phyloP scores from a whole-genome alignment of 2,113 vertebrate species.

The Myotis yumanensis region DNA sequence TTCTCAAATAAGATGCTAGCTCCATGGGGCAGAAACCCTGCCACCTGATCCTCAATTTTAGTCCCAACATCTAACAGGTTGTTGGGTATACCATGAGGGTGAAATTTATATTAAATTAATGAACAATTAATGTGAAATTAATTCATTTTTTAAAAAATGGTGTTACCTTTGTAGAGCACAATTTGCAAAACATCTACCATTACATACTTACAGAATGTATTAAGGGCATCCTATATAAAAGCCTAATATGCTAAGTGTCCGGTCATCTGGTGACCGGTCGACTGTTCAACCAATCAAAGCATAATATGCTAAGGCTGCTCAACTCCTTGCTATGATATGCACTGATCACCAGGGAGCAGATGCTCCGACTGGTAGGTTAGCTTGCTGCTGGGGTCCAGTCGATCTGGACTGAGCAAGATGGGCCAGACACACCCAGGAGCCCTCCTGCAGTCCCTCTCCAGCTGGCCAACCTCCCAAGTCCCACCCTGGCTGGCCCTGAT shows the following conservation, averaged over 20 bases:
- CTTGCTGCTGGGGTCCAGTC: too few relatives aligned
- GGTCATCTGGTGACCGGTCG: too few relatives aligned
- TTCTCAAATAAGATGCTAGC: slow-evolving; percentile 12
- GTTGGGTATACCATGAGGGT: background rate
- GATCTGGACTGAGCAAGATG: too few relatives aligned
- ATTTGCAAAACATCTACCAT: background rate
- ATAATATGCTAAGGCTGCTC: too few relatives aligned
- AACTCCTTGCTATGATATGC: too few relatives aligned
- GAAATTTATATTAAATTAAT: background rate
- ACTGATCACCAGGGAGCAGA: too few relatives aligned
- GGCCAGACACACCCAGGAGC: too few relatives aligned
- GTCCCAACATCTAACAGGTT: background rate
- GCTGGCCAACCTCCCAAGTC: too few relatives aligned
- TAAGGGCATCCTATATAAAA: background rate
- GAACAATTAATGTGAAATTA: background rate
- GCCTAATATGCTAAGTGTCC: too few relatives aligned
- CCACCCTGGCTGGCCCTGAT: too few relatives aligned
- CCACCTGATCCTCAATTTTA: background rate
- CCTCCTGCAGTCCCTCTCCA: too few relatives aligned
- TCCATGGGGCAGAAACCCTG: background rate
- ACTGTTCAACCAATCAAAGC: too few relatives aligned
- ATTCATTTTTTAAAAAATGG: background rate
- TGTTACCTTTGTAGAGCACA: background rate
- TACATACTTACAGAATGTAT: background rate
- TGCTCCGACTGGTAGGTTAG: rapidly evolving